Conservation (phyloP, 2,797 vertebrate species). For the Artibeus lituratus region DNA sequence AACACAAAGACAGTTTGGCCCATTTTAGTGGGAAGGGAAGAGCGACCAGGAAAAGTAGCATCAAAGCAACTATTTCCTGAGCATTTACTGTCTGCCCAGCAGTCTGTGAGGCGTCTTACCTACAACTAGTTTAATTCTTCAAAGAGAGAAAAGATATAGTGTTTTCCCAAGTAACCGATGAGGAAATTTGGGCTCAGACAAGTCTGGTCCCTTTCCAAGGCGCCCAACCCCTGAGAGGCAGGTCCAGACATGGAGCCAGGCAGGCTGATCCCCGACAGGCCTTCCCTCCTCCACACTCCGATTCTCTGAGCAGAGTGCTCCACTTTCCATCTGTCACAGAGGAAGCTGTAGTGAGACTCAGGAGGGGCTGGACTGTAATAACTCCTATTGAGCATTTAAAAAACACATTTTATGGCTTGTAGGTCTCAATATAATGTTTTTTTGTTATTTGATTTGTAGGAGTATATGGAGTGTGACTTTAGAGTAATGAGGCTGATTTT, state of each 20-base stretch:
- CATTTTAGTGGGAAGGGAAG: neutral
- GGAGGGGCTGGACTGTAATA: neutral
- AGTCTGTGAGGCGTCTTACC: neutral
- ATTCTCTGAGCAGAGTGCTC: neutral
- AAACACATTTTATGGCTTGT: conserved; percentile 8
- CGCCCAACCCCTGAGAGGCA: neutral
- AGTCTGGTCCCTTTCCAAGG: too few relatives aligned
- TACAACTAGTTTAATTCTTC: neutral
- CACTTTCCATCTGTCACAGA: neutral
- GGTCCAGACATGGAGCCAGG: neutral
- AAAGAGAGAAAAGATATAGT: neutral
- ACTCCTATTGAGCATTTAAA: neutral
- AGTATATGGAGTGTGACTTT: neutral
- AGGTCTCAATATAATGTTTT: conserved; percentile 17
- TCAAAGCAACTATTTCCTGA: neutral
- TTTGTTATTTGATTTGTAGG: conserved; percentile 41
- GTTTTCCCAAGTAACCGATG: neutral
- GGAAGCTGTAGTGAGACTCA: neutral
- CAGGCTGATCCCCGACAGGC: accelerated
- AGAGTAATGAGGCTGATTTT: neutral
- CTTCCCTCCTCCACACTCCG: neutral
- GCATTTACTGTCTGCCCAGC: neutral
- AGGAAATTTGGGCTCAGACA: neutral
- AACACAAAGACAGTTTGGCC: neutral
- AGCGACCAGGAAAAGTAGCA: neutral